Base-by-base conservation (phyloP, 1,140 invertebrate species). In the Doryteuthis pealeii region DNA sequence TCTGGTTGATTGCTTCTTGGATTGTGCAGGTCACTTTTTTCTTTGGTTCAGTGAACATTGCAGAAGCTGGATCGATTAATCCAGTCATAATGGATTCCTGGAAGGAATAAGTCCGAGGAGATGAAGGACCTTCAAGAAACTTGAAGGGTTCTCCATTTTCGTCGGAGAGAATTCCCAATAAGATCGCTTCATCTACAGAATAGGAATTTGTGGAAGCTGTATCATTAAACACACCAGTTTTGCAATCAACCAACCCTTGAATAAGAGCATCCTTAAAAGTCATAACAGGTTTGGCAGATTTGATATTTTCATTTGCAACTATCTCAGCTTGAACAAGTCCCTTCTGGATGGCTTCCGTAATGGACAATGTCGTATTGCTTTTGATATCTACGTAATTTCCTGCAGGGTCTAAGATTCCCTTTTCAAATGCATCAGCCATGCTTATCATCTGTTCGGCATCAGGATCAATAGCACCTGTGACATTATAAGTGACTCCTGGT, bases 391-490 rank as follows among this genome's bases (percentile, higher is more conserved):
- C 74, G 74, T 79, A 81, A 72, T 81, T 80, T n/a, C 85, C 85
- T 66, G 82, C 78, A 32, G 82, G 81, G 75, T 86, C 83, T 40
- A 90, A 79, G 43, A 89, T 79, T 14, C 86, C 82, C 69, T 71
- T 82, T 22, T 83, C 75, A 26, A 90, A 70, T 14, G 89, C 88
- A 49, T 84, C 81, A 31, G 80, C 77, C 49, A 83, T 79, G 75
- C 71, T 76, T 5, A 87, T 66, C 49, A 81, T 74, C 31, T 72
- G 74, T 10, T 80, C 81, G 40, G 72, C 72, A 14, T 96, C 28
- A 96, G 89, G 33, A 94, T 97, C 90, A 95, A 91, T 5, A 94
- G 96, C 89, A 94, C 95, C 58, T 92, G 90, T 80, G 96, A 85
- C 81, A 71, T 81, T 83, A 72, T 81, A 81, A 31, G 81, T 82